Percentiles rank a stretch among this genome's conserved stretches.
Evolutionary conservation across 2,888 invertebrate genomes (phyloP).

Genomic region (Watsonalla cultraria): DNA sequence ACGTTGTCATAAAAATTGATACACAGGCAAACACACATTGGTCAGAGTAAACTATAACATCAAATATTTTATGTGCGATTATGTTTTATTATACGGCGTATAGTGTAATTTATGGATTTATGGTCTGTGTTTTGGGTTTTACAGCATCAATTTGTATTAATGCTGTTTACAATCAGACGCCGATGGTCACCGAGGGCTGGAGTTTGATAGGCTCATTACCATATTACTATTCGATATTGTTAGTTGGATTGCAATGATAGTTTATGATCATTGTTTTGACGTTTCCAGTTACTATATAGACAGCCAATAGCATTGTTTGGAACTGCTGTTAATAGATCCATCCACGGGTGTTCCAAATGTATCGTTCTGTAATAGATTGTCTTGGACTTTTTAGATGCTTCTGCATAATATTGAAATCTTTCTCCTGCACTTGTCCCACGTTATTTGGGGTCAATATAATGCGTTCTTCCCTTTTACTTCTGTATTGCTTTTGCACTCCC

Average conservation of each 20-base stretch:
- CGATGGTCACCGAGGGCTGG: not conserved
- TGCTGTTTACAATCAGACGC: conserved; percentile 19
- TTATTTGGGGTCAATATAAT: too few species aligned
- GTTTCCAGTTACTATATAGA: too few species aligned
- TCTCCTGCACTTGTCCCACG: too few species aligned
- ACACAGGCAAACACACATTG: conserved; percentile 1
- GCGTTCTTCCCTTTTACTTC: too few species aligned
- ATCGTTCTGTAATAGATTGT: too few species aligned
- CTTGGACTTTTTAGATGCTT: too few species aligned
- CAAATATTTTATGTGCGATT: conserved; percentile 10
- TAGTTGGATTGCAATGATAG: not conserved
- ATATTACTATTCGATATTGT: not conserved
- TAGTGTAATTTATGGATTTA: conserved; percentile 2
- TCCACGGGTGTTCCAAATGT: too few species aligned
- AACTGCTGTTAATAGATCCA: too few species aligned
- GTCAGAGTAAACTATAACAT: conserved; percentile 9
- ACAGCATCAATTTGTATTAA: conserved; percentile 25
- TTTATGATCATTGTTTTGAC: too few species aligned
- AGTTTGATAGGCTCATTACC: not conserved
- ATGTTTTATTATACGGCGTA: not conserved
- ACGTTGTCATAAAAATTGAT: not conserved
- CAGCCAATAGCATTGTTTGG: too few species aligned
- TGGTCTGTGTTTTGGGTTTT: conserved; percentile 13
- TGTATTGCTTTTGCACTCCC: too few species aligned
- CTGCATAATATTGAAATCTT: too few species aligned